Evolutionary conservation across 2,888 invertebrate species (phyloP).

Genomic region (Pyrochroa serraticornis): DNA sequence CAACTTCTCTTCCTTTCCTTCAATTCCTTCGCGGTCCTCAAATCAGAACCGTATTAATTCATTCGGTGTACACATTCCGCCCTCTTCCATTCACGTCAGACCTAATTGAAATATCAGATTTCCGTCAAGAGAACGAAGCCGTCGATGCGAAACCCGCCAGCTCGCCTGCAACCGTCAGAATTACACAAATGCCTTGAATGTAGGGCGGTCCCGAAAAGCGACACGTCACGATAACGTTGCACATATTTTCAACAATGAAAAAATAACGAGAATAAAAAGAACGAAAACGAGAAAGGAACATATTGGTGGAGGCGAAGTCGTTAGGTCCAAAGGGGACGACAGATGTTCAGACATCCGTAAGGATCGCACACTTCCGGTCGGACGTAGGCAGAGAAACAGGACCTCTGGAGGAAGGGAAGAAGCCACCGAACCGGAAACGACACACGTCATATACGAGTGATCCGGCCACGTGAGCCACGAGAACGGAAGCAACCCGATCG

Average conservation of each 20-base stretch:
- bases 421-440: slow-evolving; percentile 44
- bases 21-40: slow-evolving; percentile 6
- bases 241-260: neutral
- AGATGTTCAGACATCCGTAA: neutral
- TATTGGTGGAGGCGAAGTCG: neutral
- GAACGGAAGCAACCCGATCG: slow-evolving; percentile 28
- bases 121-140: slow-evolving; percentile 18
- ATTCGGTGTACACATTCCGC: slow-evolving; percentile 14
- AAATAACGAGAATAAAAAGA: slow-evolving; percentile 2
- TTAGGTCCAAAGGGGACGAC: too few relatives aligned
- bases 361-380: slow-evolving; percentile 9
- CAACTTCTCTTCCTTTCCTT: slow-evolving; percentile 4
- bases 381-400: neutral
- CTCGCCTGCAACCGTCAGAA: slow-evolving; percentile 14
- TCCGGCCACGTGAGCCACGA: slow-evolving; percentile 41
- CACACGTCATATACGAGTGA: slow-evolving; percentile 44
- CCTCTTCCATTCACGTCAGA: slow-evolving; percentile 12
- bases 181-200: slow-evolving; percentile 11
- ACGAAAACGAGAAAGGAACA: neutral
- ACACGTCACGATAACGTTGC: slow-evolving; percentile 5
- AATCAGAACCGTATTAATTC: slow-evolving; percentile 23
- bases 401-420: slow-evolving; percentile 22
- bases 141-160: slow-evolving; percentile 16
- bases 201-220: neutral
- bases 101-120: slow-evolving; percentile 29